These are phyloP conservation scores for Lacerta viridis DNA, from an alignment of 2,797 vertebrate species.

Conservation along the genomic window DNA sequence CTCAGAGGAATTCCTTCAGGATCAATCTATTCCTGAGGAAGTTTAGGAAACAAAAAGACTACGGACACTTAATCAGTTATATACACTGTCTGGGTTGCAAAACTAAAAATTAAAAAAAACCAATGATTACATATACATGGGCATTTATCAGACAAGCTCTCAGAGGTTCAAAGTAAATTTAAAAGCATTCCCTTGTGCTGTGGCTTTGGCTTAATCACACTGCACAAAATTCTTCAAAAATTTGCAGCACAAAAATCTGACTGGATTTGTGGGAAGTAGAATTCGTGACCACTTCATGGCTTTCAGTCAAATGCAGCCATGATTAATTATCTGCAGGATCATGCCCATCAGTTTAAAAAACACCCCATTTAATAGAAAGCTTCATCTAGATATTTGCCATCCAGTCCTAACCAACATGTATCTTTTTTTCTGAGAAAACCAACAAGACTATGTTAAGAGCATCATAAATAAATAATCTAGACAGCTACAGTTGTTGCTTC, in stretches of 20 bases:
- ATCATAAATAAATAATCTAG: neutral
- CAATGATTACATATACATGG: neutral
- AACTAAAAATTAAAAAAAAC: no score
- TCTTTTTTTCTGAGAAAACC: neutral
- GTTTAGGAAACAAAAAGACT: neutral
- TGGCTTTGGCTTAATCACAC: neutral
- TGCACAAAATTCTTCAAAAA: neutral
- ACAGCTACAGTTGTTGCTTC: constrained; percentile 7
- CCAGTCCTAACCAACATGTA: neutral
- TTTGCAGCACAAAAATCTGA: no score
- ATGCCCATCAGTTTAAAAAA: neutral
- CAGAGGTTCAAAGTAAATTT: neutral
- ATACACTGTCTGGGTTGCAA: no score
- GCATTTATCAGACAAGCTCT: neutral
- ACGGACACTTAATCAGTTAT: neutral
- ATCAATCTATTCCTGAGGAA: neutral
- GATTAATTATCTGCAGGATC: no score
- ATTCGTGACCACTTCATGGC: neutral
- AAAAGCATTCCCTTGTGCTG: no score
- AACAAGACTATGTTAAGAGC: neutral
- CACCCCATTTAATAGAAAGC: neutral
- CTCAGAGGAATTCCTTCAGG: neutral
- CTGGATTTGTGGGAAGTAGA: neutral
- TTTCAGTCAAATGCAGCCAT: no score
- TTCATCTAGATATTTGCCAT: neutral